phyloP scores from a whole-genome alignment of 2,888 invertebrate genomes.

The Lochmaea crataegi region DNA sequence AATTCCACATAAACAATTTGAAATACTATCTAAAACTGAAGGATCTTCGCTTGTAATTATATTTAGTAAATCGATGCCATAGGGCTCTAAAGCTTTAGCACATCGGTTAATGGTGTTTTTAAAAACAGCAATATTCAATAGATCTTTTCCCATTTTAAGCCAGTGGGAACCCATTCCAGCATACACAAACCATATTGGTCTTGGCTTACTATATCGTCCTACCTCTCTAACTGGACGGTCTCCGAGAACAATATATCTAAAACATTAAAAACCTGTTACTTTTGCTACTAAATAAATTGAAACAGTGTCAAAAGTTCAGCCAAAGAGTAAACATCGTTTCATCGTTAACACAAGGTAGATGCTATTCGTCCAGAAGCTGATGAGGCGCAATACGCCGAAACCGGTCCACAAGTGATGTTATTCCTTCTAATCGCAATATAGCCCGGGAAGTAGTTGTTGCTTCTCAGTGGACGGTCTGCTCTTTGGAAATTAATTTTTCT shows the following conservation, averaged over 20 bases:
- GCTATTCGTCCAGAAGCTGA: too few relatives aligned
- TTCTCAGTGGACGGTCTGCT: too few relatives aligned
- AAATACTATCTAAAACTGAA: slow-evolving; percentile 66
- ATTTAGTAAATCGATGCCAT: slow-evolving; percentile 68
- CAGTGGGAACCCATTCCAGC: slow-evolving; percentile 78
- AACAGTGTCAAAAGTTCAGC: too few relatives aligned
- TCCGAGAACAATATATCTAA: slow-evolving; percentile 46
- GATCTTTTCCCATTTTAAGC: slow-evolving; percentile 71
- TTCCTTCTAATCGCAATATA: too few relatives aligned
- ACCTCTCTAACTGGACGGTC: slow-evolving; percentile 41
- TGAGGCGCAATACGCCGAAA: too few relatives aligned
- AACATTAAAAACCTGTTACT: slow-evolving; percentile 8
- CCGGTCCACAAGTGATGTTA: too few relatives aligned
- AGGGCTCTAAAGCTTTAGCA: slow-evolving; percentile 66
- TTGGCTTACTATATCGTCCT: slow-evolving; percentile 17
- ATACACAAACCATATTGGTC: slow-evolving; percentile 75
- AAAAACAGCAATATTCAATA: slow-evolving; percentile 71
- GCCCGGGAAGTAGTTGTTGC: too few relatives aligned
- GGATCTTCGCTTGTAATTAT: slow-evolving; percentile 67
- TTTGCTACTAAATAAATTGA: background rate
- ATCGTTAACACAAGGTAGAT: too few relatives aligned
- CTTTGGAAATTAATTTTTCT: too few relatives aligned
- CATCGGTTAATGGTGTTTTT: slow-evolving; percentile 68
- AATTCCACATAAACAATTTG: slow-evolving; percentile 71
- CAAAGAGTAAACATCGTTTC: too few relatives aligned